A percentile compares a stretch with the other conserved stretches of the same genome.
These are phyloP conservation scores for Pterois miles DNA, from an alignment of 2,797 vertebrate species.

Conservation along the genomic window DNA sequence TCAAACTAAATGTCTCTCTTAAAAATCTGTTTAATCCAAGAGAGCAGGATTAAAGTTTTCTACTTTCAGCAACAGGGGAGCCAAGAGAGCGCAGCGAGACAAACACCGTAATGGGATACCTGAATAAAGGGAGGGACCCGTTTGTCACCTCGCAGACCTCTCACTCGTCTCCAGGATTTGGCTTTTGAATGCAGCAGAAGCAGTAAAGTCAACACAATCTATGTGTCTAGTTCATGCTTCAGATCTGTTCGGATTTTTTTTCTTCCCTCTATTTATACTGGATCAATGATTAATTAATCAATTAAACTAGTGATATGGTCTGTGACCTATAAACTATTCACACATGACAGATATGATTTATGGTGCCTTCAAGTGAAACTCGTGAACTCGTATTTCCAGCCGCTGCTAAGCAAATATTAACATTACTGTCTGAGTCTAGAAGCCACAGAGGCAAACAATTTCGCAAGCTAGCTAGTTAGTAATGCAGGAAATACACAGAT, in stretches of 20 bases:
- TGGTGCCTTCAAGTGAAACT: too few species aligned
- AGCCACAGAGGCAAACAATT: too few species aligned
- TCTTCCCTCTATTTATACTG: not conserved
- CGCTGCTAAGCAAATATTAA: too few species aligned
- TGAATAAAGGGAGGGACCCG: slow-evolving; percentile 11
- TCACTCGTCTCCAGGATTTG: slow-evolving; percentile 14
- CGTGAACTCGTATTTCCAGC: too few species aligned
- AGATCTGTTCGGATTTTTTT: not conserved
- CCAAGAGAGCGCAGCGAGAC: slow-evolving; percentile 1
- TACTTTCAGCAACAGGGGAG: not conserved
- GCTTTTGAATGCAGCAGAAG: slow-evolving; percentile 43
- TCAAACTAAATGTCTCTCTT: not conserved
- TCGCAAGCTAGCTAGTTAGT: too few species aligned
- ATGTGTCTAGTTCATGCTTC: not conserved
- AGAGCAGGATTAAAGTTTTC: not conserved
- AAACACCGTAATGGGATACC: too few species aligned
- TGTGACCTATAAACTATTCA: not conserved
- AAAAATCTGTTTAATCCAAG: not conserved
- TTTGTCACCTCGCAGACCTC: slow-evolving; percentile 18
- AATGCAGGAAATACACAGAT: too few species aligned
- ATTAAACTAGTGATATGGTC: not conserved
- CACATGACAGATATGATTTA: slow-evolving; percentile 21
- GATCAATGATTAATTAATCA: not conserved
- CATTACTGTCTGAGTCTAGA: too few species aligned
- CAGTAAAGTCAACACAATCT: slow-evolving; percentile 47